Evolutionary conservation across 2,797 vertebrate genomes (phyloP).

Genomic region (Eulemur mongoz): DNA sequence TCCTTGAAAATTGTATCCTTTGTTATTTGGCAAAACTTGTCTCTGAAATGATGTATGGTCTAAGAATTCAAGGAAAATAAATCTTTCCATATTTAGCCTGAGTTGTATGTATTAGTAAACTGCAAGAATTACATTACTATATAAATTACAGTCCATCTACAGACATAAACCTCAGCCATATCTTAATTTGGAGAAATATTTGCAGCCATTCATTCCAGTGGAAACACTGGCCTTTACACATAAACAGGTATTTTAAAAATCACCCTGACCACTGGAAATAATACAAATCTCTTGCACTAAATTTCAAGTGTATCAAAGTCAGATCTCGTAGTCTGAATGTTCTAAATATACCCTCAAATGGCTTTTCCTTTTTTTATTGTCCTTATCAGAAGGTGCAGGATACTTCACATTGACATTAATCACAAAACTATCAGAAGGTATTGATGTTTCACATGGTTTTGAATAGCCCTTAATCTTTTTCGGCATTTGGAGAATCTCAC

Average conservation of each 20-base stretch:
- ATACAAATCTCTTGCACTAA: not conserved
- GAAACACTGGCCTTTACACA: not conserved
- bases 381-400: conserved; percentile 52
- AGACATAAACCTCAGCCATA: not conserved
- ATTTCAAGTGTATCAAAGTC: conserved; percentile 5
- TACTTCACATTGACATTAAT: conserved; percentile 31
- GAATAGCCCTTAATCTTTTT: not conserved
- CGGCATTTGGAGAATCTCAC: not conserved
- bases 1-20: not conserved
- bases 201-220: not conserved
- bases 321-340: not conserved
- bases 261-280: not conserved
- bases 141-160: not conserved
- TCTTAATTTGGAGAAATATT: conserved; percentile 8
- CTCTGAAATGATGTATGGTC: conserved; percentile 60
- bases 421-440: not conserved
- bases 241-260: not conserved
- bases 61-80: not conserved
- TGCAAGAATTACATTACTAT: not conserved
- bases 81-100: not conserved
- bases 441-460: conserved; percentile 3
- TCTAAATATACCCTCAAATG: not conserved
- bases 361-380: conserved; percentile 42
- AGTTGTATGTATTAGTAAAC: not conserved
- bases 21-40: conserved; percentile 26